Evolutionary conservation across 2,797 vertebrate genomes (phyloP).

Genomic region (Ptychadena robeensis): DNA sequence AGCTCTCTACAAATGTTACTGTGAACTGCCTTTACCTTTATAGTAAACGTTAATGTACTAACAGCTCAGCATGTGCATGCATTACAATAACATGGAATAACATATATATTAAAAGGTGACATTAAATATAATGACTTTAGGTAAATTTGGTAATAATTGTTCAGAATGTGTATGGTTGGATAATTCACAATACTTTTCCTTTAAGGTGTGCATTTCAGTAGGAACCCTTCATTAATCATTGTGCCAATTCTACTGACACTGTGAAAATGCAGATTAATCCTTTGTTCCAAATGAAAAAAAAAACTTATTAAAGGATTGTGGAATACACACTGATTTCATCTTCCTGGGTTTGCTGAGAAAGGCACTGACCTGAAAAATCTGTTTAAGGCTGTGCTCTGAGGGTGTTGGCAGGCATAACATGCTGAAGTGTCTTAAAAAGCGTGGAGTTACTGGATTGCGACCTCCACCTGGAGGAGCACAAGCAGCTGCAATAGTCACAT

Average conservation of each 20-base stretch:
- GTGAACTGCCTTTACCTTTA: no score
- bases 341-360: slow-evolving; percentile 30
- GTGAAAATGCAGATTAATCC: slow-evolving; percentile 26
- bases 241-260: slow-evolving; percentile 1
- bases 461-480: slow-evolving; percentile 86
- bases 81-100: no score
- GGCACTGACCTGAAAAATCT: slow-evolving; percentile 83
- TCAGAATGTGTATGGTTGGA: no score
- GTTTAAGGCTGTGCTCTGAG: slow-evolving; percentile 84
- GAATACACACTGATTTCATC: background rate
- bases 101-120: no score
- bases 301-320: slow-evolving; percentile 16
- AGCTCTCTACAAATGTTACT: no score
- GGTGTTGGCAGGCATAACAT: slow-evolving; percentile 84
- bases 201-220: background rate
- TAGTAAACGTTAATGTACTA: no score
- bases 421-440: slow-evolving; percentile 86
- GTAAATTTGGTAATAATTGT: no score
- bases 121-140: no score
- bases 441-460: slow-evolving; percentile 85
- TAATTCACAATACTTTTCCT: no score
- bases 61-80: no score
- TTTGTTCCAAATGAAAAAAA: slow-evolving; percentile 1
- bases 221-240: background rate
- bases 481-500: slow-evolving; percentile 82